Evolutionary conservation across 2,888 invertebrate genomes (phyloP).

Genomic region (Cheiracanthium punctorium): DNA sequence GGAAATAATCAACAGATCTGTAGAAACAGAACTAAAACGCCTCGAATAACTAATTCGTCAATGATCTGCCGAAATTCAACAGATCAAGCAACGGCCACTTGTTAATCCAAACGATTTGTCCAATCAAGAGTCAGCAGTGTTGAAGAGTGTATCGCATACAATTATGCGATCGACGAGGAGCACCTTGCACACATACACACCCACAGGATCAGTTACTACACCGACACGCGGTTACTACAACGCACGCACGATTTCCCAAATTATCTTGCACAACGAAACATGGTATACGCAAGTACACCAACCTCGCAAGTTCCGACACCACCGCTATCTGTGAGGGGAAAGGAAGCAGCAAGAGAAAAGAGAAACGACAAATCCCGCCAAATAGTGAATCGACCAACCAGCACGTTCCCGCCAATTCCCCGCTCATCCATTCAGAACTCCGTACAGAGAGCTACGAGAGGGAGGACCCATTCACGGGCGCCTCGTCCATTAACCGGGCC

Average conservation of each 20-base stretch:
- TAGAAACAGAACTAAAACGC: too few species aligned
- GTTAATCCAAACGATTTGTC: too few species aligned
- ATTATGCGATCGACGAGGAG: too few species aligned
- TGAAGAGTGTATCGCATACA: too few species aligned
- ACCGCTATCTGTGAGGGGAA: not conserved
- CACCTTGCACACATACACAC: slow-evolving; percentile 3
- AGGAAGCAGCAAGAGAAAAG: not conserved
- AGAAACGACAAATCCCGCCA: slow-evolving; percentile 40
- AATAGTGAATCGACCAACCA: slow-evolving; percentile 28
- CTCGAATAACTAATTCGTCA: too few species aligned
- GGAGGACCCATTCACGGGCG: slow-evolving; percentile 55
- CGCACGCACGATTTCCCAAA: slow-evolving; percentile 12
- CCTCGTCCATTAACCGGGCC: slow-evolving; percentile 47
- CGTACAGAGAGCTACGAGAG: not conserved
- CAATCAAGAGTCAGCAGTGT: too few species aligned
- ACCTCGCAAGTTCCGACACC: not conserved
- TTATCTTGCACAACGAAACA: not conserved
- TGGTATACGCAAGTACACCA: not conserved
- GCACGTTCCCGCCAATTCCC: slow-evolving; percentile 53
- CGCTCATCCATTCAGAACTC: slow-evolving; percentile 56
- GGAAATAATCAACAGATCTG: too few species aligned
- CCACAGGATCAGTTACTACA: not conserved
- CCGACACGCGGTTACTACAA: not conserved
- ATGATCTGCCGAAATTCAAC: too few species aligned
- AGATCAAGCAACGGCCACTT: too few species aligned